A percentile compares a stretch with the other conserved stretches of the same genome.
phyloP scores from a whole-genome alignment of 92 coral and sea anemone species.

The Plumapathes pennacea region DNA sequence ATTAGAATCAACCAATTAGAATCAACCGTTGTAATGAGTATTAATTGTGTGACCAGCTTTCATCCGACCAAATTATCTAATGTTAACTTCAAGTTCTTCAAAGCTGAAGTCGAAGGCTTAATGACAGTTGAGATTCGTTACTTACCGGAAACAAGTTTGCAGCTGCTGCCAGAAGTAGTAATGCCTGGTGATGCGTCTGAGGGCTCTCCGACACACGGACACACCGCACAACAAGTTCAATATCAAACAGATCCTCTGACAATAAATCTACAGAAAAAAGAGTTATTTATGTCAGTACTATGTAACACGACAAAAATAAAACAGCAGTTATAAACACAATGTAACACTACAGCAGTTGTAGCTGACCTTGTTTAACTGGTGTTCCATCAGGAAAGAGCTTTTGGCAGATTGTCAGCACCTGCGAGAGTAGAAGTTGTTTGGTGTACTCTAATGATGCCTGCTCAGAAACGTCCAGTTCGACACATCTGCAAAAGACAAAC shows the following conservation, averaged over 20 bases:
- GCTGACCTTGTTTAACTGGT: conserved; percentile 43
- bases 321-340: too few species aligned
- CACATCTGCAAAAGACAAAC: conserved; percentile 82
- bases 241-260: conserved; percentile 87
- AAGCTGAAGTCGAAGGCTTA: too few species aligned
- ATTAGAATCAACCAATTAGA: background rate
- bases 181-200: conserved; percentile 95
- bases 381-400: conserved; percentile 47
- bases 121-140: too few species aligned
- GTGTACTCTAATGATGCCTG: conserved; percentile 72
- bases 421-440: conserved; percentile 77
- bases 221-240: conserved; percentile 90
- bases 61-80: background rate
- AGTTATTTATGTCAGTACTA: too few species aligned
- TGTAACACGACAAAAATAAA: background rate
- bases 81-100: background rate
- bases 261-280: conserved; percentile 47
- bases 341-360: background rate
- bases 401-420: conserved; percentile 70
- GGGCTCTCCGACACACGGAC: conserved; percentile 94
- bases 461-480: conserved; percentile 70
- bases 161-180: conserved; percentile 76
- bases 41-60: background rate
- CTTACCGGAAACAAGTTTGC: conserved; percentile 93
- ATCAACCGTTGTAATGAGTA: background rate